These are phyloP conservation scores for Choristoneura fumiferana DNA, from an alignment of 1,140 invertebrate genomes.

Conservation along the genomic window DNA sequence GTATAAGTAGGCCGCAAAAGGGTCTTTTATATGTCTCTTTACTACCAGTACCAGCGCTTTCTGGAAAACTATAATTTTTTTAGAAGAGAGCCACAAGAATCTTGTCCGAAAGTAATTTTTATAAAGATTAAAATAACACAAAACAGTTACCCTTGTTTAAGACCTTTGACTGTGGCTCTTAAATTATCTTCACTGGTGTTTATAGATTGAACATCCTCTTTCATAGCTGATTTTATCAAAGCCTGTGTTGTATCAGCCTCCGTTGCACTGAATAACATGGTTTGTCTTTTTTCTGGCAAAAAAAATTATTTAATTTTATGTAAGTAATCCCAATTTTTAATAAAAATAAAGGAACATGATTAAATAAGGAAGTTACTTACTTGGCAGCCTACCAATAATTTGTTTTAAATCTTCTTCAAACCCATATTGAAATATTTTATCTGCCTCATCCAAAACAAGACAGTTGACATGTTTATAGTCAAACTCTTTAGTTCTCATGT, in stretches of 20 bases:
- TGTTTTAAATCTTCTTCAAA: constrained; percentile 93
- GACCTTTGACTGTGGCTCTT: constrained; percentile 86
- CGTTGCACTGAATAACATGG: constrained; percentile 93
- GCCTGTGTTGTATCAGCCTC: constrained; percentile 88
- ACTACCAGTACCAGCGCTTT: no score
- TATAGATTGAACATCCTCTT: constrained; percentile 86
- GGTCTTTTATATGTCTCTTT: no score
- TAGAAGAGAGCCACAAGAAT: no score
- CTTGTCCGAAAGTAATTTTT: constrained; percentile 57
- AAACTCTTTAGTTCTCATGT: constrained; percentile 89
- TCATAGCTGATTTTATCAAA: constrained; percentile 85
- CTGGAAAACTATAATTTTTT: no score
- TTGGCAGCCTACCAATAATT: constrained; percentile 88
- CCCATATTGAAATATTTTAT: constrained; percentile 91
- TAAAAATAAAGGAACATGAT: no score
- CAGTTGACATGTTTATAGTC: constrained; percentile 87
- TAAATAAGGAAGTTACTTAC: constrained; percentile 81
- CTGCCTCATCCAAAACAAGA: constrained; percentile 92
- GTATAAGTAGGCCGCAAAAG: no score
- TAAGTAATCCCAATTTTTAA: no score
- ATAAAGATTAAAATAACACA: constrained; percentile 51
- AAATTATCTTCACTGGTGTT: constrained; percentile 84
- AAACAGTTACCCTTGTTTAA: constrained; percentile 79
- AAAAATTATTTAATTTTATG: constrained; percentile 3
- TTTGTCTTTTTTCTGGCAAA: constrained; percentile 82